Evolutionary conservation across 2,797 vertebrate species (phyloP).

Genomic region (Falco novaeseelandiae): DNA sequence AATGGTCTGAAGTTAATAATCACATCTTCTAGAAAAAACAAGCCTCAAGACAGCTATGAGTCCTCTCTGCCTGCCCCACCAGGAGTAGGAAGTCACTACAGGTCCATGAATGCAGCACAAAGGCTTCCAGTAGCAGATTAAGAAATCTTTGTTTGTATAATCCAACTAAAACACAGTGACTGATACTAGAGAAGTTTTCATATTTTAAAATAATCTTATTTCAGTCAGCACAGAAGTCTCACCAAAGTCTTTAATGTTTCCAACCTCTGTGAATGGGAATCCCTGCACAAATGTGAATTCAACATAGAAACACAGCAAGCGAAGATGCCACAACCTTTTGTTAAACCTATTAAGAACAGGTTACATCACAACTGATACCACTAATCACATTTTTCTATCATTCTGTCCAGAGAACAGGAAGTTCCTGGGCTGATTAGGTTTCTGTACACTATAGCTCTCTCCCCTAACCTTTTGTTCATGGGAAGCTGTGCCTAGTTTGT

Average conservation of each 20-base stretch:
- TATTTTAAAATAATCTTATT: not conserved
- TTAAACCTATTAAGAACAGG: not conserved
- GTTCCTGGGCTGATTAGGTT: not conserved
- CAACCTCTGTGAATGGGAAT: not conserved
- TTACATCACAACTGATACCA: not conserved
- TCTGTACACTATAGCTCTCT: not conserved
- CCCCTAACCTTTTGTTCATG: not conserved
- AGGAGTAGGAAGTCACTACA: not conserved
- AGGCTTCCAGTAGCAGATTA: not conserved
- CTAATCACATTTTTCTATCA: not conserved
- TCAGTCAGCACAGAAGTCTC: not conserved
- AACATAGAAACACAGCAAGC: not conserved
- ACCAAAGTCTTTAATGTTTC: not conserved
- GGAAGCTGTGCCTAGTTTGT: not conserved
- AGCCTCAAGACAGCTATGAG: not conserved
- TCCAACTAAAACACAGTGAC: not conserved
- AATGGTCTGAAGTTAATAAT: not conserved
- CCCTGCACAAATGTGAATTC: not conserved
- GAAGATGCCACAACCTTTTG: not conserved
- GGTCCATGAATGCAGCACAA: not conserved
- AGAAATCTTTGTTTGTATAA: not conserved
- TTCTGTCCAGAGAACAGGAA: not conserved
- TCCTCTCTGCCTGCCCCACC: not conserved
- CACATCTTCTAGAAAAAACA: not conserved
- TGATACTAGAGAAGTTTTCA: not conserved